phyloP scores from a whole-genome alignment of 1,140 invertebrate species.

The Galendromus occidentalis region DNA sequence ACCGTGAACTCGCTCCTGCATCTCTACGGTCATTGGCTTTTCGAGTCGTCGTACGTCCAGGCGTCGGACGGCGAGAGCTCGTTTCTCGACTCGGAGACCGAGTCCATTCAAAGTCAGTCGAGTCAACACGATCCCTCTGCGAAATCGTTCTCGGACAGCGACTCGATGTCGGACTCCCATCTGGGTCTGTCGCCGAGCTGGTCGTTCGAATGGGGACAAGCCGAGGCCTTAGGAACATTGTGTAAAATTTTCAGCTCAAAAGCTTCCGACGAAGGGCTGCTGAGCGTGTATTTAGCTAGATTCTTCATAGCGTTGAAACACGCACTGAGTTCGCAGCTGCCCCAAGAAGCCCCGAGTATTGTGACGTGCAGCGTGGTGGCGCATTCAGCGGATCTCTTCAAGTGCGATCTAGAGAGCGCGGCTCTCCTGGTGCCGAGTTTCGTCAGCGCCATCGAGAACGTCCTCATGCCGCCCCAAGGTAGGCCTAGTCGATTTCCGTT shows the following conservation, averaged over 20 bases:
- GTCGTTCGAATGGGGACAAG: slow-evolving; percentile 49
- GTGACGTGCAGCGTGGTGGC: background rate
- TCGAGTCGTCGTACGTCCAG: slow-evolving; percentile 57
- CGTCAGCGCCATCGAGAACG: background rate
- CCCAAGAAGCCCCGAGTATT: background rate
- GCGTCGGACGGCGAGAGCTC: slow-evolving; percentile 17
- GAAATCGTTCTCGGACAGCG: slow-evolving; percentile 15
- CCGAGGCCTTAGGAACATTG: slow-evolving; percentile 80
- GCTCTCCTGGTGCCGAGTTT: background rate
- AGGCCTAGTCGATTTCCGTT: background rate
- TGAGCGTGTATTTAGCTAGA: slow-evolving; percentile 76
- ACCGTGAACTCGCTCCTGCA: slow-evolving; percentile 84
- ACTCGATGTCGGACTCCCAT: slow-evolving; percentile 1
- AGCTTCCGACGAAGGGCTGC: slow-evolving; percentile 81
- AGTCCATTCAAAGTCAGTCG: background rate
- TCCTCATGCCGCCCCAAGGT: background rate
- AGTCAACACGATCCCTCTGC: background rate
- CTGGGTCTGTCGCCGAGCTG: background rate
- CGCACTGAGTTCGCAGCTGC: slow-evolving; percentile 37
- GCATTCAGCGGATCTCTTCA: slow-evolving; percentile 9
- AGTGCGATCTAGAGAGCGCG: background rate
- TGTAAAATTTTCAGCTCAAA: slow-evolving; percentile 90
- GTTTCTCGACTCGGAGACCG: background rate
- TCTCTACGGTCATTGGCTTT: slow-evolving; percentile 87
- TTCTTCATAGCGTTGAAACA: slow-evolving; percentile 80